A percentile compares a stretch with the other conserved stretches of the same genome.
These are phyloP conservation scores for Drosophila sp. DNA, from an alignment of 1,140 invertebrate genomes.

Conservation along the genomic window DNA sequence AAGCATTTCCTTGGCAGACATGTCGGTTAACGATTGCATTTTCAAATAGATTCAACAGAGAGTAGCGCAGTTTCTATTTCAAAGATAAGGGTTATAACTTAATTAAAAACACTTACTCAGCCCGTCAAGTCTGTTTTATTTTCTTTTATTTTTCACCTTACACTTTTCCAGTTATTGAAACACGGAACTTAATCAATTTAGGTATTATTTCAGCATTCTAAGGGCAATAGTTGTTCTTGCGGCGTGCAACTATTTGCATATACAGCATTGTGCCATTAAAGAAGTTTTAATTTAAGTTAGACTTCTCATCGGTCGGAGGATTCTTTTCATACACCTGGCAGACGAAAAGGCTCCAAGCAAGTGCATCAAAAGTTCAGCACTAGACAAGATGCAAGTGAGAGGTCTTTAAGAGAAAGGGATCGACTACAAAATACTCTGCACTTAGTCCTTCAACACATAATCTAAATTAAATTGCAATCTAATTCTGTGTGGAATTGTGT, in stretches of 20 bases:
- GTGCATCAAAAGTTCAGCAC: conserved; percentile 60
- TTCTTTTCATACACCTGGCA: conserved; percentile 17
- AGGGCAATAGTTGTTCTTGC: background rate
- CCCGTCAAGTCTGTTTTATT: background rate
- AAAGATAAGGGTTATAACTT: too few species aligned
- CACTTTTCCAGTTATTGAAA: background rate
- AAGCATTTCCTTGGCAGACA: too few species aligned
- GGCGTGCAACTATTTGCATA: conserved; percentile 13
- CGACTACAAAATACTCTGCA: background rate
- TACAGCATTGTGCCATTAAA: conserved; percentile 41
- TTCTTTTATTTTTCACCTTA: conserved; percentile 3
- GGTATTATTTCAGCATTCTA: conserved; percentile 31
- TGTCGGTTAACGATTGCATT: too few species aligned
- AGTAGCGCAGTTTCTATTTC: too few species aligned
- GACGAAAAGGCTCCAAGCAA: conserved; percentile 37
- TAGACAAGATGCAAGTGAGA: conserved; percentile 35
- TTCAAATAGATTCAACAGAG: too few species aligned
- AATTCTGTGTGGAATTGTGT: too few species aligned
- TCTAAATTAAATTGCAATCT: too few species aligned
- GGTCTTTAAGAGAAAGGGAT: background rate
- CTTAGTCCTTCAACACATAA: too few species aligned
- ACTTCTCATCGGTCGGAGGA: conserved; percentile 3
- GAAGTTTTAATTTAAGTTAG: conserved; percentile 66
- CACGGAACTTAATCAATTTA: conserved; percentile 55
- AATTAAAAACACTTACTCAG: too few species aligned